Conservation (phyloP, 2,113 vertebrate genomes). For the Odocoileus hemionus region DNA sequence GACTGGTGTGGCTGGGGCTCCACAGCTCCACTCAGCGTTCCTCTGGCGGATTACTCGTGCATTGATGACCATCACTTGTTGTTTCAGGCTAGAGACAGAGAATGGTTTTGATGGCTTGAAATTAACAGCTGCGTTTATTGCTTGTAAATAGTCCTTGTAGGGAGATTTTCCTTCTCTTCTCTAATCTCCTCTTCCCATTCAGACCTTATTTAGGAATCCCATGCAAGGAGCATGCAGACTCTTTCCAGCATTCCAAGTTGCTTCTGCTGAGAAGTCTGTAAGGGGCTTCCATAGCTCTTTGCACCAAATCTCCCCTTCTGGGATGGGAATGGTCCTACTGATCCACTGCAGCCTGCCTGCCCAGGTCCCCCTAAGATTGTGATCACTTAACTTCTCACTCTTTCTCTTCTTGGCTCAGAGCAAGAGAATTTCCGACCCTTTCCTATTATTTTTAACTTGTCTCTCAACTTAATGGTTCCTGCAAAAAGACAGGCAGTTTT, state of each 20-base stretch:
- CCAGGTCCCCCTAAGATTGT: not conserved
- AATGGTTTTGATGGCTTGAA: constrained; percentile 80
- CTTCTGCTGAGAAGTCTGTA: constrained; percentile 20
- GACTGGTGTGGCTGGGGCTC: constrained; percentile 30
- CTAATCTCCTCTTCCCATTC: constrained; percentile 75
- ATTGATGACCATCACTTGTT: constrained; percentile 63
- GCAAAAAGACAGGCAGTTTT: not conserved
- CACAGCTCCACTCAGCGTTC: constrained; percentile 22
- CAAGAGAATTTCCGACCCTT: not conserved
- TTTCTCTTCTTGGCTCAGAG: constrained; percentile 10
- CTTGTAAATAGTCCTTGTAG: constrained; percentile 77
- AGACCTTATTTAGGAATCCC: constrained; percentile 71
- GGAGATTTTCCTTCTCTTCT: constrained; percentile 70
- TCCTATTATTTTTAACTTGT: not conserved
- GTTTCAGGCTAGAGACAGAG: constrained; percentile 67
- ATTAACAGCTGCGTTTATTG: constrained; percentile 81
- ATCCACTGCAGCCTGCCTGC: not conserved
- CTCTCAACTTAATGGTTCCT: not conserved
- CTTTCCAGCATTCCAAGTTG: not conserved
- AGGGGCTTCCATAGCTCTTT: constrained; percentile 30
- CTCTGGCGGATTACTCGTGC: constrained; percentile 28
- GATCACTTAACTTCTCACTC: not conserved
- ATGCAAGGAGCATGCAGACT: constrained; percentile 69
- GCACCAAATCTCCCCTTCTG: not conserved
- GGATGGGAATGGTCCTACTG: not conserved